These are phyloP conservation scores for Sinotaia quadrata DNA, from an alignment of 2,888 invertebrate species.

Conservation along the genomic window DNA sequence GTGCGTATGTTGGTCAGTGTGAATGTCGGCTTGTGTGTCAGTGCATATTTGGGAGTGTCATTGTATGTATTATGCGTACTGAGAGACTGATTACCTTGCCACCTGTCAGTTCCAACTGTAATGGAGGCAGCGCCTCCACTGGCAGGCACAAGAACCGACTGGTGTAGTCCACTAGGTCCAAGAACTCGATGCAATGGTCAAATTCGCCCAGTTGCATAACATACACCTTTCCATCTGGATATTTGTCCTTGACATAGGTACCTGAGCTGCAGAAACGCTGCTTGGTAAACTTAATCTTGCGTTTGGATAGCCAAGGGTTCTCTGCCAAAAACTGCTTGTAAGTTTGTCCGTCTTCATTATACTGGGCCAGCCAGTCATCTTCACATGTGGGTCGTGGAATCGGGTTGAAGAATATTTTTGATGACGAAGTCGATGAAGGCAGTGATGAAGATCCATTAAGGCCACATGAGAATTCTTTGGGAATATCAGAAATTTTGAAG, in stretches of 20 bases:
- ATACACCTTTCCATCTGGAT: constrained; percentile 52
- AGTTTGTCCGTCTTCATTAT: constrained; percentile 65
- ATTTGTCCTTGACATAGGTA: constrained; percentile 54
- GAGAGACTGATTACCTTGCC: constrained; percentile 50
- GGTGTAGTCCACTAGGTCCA: constrained; percentile 59
- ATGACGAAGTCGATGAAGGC: neutral
- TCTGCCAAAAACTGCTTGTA: constrained; percentile 54
- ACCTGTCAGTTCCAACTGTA: constrained; percentile 49
- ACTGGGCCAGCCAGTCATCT: constrained; percentile 69
- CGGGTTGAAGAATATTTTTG: constrained; percentile 46
- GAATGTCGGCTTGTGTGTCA: too few relatives aligned
- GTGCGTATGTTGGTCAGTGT: too few relatives aligned
- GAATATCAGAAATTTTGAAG: constrained; percentile 23
- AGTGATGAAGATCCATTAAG: neutral
- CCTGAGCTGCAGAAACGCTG: constrained; percentile 54
- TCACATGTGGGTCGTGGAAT: constrained; percentile 56
- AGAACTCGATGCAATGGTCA: constrained; percentile 48
- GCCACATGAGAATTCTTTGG: constrained; percentile 9
- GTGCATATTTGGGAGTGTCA: neutral
- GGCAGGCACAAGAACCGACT: constrained; percentile 59
- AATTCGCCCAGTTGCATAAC: constrained; percentile 55
- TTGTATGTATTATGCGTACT: constrained; percentile 42
- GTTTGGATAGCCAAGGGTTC: constrained; percentile 64
- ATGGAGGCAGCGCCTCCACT: constrained; percentile 51
- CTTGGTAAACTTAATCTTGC: constrained; percentile 55